phyloP scores from a whole-genome alignment of 2,113 vertebrate species.

The Pseudonaja textilis region DNA sequence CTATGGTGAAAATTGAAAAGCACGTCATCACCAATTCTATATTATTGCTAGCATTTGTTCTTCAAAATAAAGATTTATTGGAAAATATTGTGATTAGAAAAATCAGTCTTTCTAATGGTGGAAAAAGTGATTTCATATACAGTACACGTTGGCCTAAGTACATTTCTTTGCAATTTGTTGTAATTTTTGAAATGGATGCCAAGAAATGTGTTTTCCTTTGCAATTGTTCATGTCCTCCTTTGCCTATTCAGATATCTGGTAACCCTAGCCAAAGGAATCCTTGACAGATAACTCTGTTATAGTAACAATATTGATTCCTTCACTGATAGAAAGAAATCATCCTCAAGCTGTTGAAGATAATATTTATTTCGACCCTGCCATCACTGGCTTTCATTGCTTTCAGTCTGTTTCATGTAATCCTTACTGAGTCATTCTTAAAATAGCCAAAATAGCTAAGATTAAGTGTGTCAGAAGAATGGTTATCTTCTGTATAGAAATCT shows the following conservation, averaged over 20 bases:
- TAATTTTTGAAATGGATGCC: neutral
- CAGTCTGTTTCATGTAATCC: neutral
- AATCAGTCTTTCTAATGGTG: neutral
- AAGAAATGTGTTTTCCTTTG: neutral
- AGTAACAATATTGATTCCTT: neutral
- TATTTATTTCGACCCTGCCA: neutral
- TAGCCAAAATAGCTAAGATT: neutral
- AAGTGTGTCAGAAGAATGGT: neutral
- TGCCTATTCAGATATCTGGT: neutral
- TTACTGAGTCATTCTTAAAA: neutral
- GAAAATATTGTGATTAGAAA: neutral
- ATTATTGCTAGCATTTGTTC: neutral
- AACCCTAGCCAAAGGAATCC: neutral
- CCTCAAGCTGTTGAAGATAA: neutral
- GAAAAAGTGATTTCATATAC: neutral
- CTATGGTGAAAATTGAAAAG: neutral
- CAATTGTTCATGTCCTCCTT: neutral
- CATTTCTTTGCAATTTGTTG: neutral
- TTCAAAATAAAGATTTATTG: neutral
- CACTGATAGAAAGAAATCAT: too few relatives aligned
- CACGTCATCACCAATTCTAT: neutral
- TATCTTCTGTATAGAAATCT: neutral
- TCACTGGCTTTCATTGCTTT: neutral
- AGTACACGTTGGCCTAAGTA: neutral
- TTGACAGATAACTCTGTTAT: neutral